Evolutionary conservation across 2,797 vertebrate species (phyloP), one percentile per base, ranked within the genome.

Genomic region (Neopelma chrysocephalum): DNA sequence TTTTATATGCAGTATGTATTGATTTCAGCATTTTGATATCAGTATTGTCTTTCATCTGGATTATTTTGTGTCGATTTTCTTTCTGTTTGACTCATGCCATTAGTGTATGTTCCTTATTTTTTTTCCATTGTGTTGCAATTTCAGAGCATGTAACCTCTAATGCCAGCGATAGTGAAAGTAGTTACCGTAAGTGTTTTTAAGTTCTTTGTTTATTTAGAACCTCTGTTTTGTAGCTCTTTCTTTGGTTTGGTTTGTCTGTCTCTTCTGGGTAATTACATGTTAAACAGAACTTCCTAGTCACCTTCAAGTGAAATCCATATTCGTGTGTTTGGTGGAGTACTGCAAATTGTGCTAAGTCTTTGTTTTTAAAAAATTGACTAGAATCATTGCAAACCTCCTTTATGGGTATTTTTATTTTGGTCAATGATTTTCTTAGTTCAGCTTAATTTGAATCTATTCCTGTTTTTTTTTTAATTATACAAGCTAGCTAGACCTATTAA

Each of bases 61-160:
- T 97, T 93, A 94, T 87, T 97, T 97, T 97, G 69, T 95, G 84
- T 96, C 82, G 3, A 5, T 91, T 88, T 94, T 64, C 53, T 88
- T 96, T 91, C 80, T 96, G 91, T 96, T 96, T 90, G 94, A 95
- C 25, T 97, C 93, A 97, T 94, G 51, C 98, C 90, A 94, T 92
- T 88, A 68, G 86, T 91, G 40, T 95, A 48, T 88, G 77, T 92
- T 98, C 97, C 98, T 98, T 96, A 98, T 97, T 95, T 96, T 83
- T 95, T 95, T 90, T 97, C 81, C 93, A 87, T 97, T 98, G 97
- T 98, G 97, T 98, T 99, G 96, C 98, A 97, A 97, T 99, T 98
- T 98, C 99, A 99, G 99, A 99, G 98, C 99, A 99, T 82, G 98
- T 99, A 97, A 99, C 99, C 76, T 98, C 98, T 98, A 98, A 98